Conservation (phyloP, 2,888 invertebrate genomes). For the Lumbricus terrestris region DNA sequence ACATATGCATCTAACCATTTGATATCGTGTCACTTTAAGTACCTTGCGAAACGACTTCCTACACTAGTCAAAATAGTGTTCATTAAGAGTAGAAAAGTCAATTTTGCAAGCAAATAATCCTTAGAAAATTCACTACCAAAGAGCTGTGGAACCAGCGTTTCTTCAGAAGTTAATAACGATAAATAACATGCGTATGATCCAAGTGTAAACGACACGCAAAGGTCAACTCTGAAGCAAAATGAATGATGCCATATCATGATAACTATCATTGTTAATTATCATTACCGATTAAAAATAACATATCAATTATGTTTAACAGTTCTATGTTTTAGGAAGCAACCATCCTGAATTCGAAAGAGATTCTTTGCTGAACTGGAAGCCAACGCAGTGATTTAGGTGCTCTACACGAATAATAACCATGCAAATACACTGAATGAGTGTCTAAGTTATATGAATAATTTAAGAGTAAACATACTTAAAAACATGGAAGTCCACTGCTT, state of each 20-base stretch:
- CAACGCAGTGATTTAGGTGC: too few species aligned
- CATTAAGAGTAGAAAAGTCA: background rate
- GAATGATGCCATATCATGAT: too few species aligned
- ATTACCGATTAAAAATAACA: too few species aligned
- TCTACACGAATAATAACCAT: background rate
- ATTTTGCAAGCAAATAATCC: background rate
- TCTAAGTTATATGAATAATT: background rate
- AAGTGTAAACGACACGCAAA: too few species aligned
- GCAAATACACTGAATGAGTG: background rate
- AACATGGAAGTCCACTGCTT: slow-evolving; percentile 79
- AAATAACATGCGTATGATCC: too few species aligned
- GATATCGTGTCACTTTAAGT: background rate
- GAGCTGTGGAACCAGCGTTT: background rate
- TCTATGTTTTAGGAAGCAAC: too few species aligned
- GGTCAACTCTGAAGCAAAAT: too few species aligned
- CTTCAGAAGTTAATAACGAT: too few species aligned
- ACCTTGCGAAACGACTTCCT: background rate
- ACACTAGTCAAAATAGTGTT: background rate
- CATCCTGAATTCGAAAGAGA: too few species aligned
- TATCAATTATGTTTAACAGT: too few species aligned
- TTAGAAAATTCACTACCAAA: background rate
- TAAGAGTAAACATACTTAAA: slow-evolving; percentile 60
- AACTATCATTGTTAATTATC: too few species aligned
- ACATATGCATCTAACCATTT: background rate
- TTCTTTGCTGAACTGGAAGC: too few species aligned